Base-by-base conservation (phyloP, 2,113 vertebrate genomes). In the Pardalotus punctatus region DNA sequence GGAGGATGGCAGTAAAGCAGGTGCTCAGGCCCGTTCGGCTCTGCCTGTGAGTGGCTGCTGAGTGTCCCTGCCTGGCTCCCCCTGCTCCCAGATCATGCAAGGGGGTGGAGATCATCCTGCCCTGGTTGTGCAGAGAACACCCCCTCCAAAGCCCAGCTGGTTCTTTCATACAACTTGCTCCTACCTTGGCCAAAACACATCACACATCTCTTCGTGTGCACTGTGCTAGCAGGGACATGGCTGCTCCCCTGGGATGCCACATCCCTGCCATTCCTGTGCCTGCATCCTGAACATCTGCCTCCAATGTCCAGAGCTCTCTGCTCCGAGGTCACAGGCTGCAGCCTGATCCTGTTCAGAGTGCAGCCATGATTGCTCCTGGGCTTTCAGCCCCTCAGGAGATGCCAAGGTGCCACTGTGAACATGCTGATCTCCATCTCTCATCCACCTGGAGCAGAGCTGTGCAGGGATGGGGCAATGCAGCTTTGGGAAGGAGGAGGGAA, bases 141-240 rank as follows among this genome's bases (percentile, higher is more conserved):
- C 74, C 58, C 66, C 84, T 61, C 22, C 84, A 79, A 53, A 80
- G 42, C 60, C 62, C 24, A 65, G 9, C 90, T 87, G 23, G 3
- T 43, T 51, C 88, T 67, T 71, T 51, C 57, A 6, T 5, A 8
- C 1, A 0, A 82, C 88, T 53, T 94, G 56, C 86, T 86, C 72
- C 90, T 74, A 25, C 80, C 76, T 78, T 24, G 83, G 83, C 38
- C 67, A 43, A 72, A 90, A 62, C 69, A 88, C 76, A 40, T 74
- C 25, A 20, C 54, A 14, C 51, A 64, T 29, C 54, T 69, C 70
- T 64, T 3, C 1, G 2, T 45, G 78, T 9, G 51, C 56, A 20
- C 50, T 45, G 8, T 11, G 18, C 48, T 3, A 22, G 35, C 24
- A n/a, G 74, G 73, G 70, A 45, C 22, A 6, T 1, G 11, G 54